Conservation (phyloP, 1,140 invertebrate genomes). For the Platorchestia sp. region DNA sequence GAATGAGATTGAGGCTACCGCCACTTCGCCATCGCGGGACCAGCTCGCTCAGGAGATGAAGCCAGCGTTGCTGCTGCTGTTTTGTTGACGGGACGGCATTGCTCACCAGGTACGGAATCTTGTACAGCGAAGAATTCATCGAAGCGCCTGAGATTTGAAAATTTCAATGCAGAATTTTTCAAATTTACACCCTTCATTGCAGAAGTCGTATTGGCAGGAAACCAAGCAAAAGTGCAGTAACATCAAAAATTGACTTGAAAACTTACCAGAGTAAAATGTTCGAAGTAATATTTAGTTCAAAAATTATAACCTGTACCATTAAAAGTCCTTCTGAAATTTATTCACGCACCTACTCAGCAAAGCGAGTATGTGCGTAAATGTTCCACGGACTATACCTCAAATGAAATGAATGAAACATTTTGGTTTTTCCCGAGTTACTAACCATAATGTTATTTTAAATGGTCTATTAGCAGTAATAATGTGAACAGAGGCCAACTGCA, state of each 20-base stretch:
- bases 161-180: background rate
- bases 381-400: background rate
- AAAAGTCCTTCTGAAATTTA: background rate
- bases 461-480: background rate
- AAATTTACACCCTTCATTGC: too few species aligned
- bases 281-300: background rate
- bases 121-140: background rate
- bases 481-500: background rate
- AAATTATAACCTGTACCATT: background rate
- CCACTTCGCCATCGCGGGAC: background rate
- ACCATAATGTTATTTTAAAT: background rate
- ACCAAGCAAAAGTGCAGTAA: background rate
- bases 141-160: slow-evolving; percentile 44
- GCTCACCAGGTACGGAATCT: slow-evolving; percentile 61
- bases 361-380: background rate
- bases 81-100: slow-evolving; percentile 58
- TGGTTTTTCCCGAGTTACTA: background rate
- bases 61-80: slow-evolving; percentile 52
- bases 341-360: background rate
- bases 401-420: background rate
- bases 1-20: slow-evolving; percentile 52
- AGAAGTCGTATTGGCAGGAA: background rate
- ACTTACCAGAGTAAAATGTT: background rate
- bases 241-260: background rate
- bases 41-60: slow-evolving; percentile 42